Evolutionary conservation across 1,140 invertebrate genomes (phyloP).

Genomic region (Drosophila ercepeae): DNA sequence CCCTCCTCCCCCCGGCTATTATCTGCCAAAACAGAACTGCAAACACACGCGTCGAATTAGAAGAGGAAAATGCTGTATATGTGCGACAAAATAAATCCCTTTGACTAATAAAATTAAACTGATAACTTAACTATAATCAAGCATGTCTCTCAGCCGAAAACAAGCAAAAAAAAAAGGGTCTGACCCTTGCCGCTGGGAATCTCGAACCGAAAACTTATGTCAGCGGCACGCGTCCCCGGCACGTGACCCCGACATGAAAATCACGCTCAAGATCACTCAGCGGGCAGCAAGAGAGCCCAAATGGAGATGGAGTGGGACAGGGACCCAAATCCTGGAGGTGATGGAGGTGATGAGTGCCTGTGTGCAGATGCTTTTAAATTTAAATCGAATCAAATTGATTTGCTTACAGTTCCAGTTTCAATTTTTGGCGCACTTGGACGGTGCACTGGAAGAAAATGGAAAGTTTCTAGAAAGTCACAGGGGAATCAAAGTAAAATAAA

Average conservation of each 20-base stretch:
- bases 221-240: conserved; percentile 69
- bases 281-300: conserved; percentile 8
- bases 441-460: conserved; percentile 6
- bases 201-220: conserved; percentile 75
- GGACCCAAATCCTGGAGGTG: conserved; percentile 1
- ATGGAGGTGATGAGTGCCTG: conserved; percentile 15
- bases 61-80: not conserved
- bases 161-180: conserved; percentile 22
- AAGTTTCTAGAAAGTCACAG: too few relatives aligned
- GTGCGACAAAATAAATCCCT: conserved; percentile 28
- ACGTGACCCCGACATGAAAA: conserved; percentile 80
- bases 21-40: conserved; percentile 28
- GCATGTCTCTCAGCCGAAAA: conserved; percentile 50
- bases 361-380: conserved; percentile 79
- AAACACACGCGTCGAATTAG: conserved; percentile 18
- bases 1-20: not conserved
- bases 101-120: conserved; percentile 77
- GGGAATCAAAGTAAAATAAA: too few relatives aligned
- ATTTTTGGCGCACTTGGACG: conserved; percentile 1
- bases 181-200: conserved; percentile 48
- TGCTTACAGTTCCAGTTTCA: conserved; percentile 55
- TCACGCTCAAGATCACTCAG: conserved; percentile 69
- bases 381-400: conserved; percentile 83
- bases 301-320: not conserved
- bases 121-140: conserved; percentile 74